Conservation (phyloP, 2,113 vertebrate genomes). For the Climacteris rufus region DNA sequence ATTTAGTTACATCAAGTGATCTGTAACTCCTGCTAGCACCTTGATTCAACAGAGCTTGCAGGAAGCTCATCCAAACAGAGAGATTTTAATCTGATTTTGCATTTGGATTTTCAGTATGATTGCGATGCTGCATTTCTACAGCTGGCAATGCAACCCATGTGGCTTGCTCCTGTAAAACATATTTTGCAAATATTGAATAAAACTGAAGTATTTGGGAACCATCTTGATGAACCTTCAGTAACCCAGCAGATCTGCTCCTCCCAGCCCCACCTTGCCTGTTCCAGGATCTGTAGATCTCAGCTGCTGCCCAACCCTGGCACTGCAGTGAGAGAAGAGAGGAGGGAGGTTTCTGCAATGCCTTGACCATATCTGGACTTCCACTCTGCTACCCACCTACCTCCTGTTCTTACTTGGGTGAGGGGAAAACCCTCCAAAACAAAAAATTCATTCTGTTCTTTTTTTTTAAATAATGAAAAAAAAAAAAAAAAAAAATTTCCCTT, state of each 20-base stretch:
- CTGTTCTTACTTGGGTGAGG: neutral
- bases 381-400: neutral
- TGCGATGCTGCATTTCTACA: neutral
- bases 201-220: neutral
- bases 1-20: neutral
- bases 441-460: neutral
- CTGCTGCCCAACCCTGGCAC: accelerated
- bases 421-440: neutral
- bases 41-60: neutral
- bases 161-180: neutral
- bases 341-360: neutral
- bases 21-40: neutral
- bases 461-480: neutral
- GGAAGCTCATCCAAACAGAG: neutral
- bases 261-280: neutral
- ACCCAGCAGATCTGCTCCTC: neutral
- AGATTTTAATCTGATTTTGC: neutral
- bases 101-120: neutral
- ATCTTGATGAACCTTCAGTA: neutral
- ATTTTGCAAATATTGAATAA: neutral
- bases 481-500: neutral
- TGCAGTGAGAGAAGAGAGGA: neutral
- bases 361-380: neutral
- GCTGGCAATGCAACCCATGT: accelerated
- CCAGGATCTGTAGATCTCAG: neutral